Evolutionary conservation across 1,140 invertebrate genomes (phyloP), one percentile per base, ranked within the genome.

Genomic region (Platyscapa corneri): DNA sequence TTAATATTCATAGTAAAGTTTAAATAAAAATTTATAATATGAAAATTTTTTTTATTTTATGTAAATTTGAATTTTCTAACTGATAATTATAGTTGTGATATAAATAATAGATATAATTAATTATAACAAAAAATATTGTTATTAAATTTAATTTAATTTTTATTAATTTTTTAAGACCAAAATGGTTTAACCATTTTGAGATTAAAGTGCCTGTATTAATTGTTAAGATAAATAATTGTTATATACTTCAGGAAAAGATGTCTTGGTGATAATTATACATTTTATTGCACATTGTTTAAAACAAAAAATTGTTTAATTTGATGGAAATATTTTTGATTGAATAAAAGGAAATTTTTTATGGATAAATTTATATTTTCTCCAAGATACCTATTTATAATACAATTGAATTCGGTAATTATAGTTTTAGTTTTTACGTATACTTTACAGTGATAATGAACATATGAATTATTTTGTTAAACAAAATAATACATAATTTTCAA

Each of bases 311-410:
- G 27, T 83, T 83, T 56, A 32, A 60, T 70, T 56, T 77, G n/a
- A 65, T 67, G n/a, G 32, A 65, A 79, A 65, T 79, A 30, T 60
- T 83, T 65, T 83, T n/a, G 6, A 83, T 83, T 46, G 30, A 65
- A 53, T 78, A 84, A 84, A 82, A 56, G 77, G 34, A 18, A 64
- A 49, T 49, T 76, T 56, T 53, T 82, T 53, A 72, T 72, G 42
- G 27, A 42, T 64, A 64, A 72, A 82, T 67, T 74, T 82, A 82
- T 75, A 60, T 74, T 82, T 74, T 82, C 3, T 32, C 42, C 39
- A 72, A 72, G n/a, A 37, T 53, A 39, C 20, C 53, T 32, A 5
- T 67, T 16, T 53, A 49, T 23, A 37, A 30, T 82, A 72, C 20
- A 70, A 75, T 83, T 23, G 53, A 82, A 72, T 72, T 27, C 5